Percentiles rank a stretch among this genome's conserved stretches.
Evolutionary conservation across 2,797 vertebrate genomes (phyloP).

Genomic region (Pantherophis alleghaniensis): DNA sequence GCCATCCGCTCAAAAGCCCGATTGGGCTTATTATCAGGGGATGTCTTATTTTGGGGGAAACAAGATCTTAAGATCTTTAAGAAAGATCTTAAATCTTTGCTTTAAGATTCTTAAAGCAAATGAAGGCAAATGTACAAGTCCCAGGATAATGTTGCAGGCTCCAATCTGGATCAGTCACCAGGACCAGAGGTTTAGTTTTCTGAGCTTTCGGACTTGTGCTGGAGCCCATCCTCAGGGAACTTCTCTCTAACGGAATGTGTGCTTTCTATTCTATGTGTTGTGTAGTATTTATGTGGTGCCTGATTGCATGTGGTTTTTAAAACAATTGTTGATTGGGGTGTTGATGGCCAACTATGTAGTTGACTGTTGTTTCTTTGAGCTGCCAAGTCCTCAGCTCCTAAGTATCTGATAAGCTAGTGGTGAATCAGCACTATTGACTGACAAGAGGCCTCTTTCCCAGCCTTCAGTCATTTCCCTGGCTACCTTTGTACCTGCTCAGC

Average conservation of each 20-base stretch:
- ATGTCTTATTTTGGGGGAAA: no score
- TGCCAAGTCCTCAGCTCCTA: background rate
- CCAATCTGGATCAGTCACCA: background rate
- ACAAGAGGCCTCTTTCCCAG: background rate
- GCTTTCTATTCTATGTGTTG: background rate
- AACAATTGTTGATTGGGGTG: background rate
- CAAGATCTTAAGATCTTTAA: no score
- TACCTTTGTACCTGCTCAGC: background rate
- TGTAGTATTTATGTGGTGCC: background rate
- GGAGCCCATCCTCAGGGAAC: background rate
- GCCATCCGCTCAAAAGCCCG: no score
- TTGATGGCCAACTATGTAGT: background rate
- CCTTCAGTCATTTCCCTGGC: background rate
- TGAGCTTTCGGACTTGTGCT: background rate
- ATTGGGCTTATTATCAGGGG: no score
- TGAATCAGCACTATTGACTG: background rate
- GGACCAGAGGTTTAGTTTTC: background rate
- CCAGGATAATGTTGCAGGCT: background rate
- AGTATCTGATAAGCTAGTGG: background rate
- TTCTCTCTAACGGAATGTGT: background rate
- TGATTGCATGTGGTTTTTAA: background rate
- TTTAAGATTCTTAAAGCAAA: background rate
- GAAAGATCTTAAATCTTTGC: no score
- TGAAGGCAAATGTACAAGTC: background rate
- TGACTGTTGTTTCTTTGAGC: background rate